Percentiles rank a stretch among this genome's conserved stretches.
Evolutionary conservation across 2,888 invertebrate genomes (phyloP).

Genomic region (Tyria jacobaeae): DNA sequence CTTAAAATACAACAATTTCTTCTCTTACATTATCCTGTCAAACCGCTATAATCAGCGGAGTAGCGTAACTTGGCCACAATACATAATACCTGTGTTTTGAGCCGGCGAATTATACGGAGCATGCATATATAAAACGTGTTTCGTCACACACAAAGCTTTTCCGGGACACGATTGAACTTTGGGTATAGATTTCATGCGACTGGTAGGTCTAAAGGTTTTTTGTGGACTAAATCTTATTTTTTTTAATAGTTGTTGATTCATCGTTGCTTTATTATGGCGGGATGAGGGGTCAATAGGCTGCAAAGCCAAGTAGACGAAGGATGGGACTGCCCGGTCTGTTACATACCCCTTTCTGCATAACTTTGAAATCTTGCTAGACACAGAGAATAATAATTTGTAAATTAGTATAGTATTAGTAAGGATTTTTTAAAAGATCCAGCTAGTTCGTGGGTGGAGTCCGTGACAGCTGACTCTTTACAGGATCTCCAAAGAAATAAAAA

Average conservation of each 20-base stretch:
- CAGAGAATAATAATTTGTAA: no score
- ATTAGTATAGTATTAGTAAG: no score
- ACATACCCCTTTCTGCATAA: no score
- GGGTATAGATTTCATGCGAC: neutral
- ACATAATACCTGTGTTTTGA: conserved; percentile 20
- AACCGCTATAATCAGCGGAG: conserved; percentile 30
- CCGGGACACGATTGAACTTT: conserved; percentile 44
- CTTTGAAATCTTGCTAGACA: no score
- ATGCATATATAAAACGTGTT: conserved; percentile 33
- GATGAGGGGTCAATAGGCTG: no score
- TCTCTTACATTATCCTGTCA: conserved; percentile 40
- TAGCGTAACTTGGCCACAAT: conserved; percentile 13
- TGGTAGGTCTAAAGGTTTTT: neutral
- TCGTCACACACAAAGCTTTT: conserved; percentile 34
- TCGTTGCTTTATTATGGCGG: no score
- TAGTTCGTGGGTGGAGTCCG: no score
- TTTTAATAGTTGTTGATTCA: neutral
- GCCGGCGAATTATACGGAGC: conserved; percentile 18
- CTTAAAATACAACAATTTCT: conserved; percentile 33
- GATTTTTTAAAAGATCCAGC: no score
- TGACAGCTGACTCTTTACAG: no score
- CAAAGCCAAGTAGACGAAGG: no score
- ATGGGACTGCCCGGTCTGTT: no score
- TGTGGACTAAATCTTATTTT: neutral
- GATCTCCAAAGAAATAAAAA: no score